Base-by-base conservation (phyloP, 2,797 vertebrate species). In the Chelon labrosus region DNA sequence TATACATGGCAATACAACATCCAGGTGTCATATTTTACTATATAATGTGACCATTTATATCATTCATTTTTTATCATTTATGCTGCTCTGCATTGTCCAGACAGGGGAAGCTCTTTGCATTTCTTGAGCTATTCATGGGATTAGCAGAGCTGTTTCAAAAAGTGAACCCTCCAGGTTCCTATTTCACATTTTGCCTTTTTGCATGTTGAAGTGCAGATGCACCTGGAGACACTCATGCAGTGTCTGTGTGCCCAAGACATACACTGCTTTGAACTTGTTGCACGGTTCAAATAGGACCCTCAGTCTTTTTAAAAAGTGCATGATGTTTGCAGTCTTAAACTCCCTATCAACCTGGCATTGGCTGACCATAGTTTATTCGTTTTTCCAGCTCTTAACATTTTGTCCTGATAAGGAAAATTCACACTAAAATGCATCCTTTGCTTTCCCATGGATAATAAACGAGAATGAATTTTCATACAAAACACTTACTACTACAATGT, bases 241-340 rank as follows among this genome's bases (percentile, higher is more conserved):
- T 27, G 44, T 47, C 44, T 47, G 16, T 8, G 16, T n/a, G 14
- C 47, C 47, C 1, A 11, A 16, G 44, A 46, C 46, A 8, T 49
- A 10, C 10, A 19, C 46, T 49, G 46, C 46, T 20, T 19, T 49
- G 47, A 1, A 49, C 19, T 49, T 50, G 49, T 50, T 22, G 19
- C 49, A 50, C 4, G 10, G 19, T 50, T 22, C 20, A 25, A 31
- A 13, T 27, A 6, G 20, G 22, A 69, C 25, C 56, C 39, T 7
- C 16, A 20, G 20, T 27, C 31, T 31, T 58, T 16, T 41, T 69
- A 22, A 46, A 65, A 77, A 47, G 7, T 67, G 75, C 71, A 70
- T 79, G 70, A 66, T 56, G 52, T 70, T 80, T 62, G 37, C 51
- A 67, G 70, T 47, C 17, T 56, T 9, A 37, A 42, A 38, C 14